A percentile compares a stretch with the other conserved stretches of the same genome.
Conservation (phyloP, 2,797 vertebrate species). For the Potorous gilbertii region DNA sequence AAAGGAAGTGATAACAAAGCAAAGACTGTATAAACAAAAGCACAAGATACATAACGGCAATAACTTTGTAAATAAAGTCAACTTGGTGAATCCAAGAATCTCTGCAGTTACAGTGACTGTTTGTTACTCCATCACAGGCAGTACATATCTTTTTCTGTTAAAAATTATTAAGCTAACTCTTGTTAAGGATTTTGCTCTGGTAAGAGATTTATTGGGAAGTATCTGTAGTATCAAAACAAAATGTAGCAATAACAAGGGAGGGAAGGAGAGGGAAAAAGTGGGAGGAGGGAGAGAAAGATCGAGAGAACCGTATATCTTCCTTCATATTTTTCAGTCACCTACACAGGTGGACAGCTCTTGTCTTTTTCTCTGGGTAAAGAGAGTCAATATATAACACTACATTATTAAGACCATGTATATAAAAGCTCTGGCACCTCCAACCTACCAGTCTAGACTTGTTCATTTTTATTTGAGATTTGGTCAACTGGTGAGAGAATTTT, state of each 20-base stretch:
- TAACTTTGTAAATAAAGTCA: not conserved
- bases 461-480: slow-evolving; percentile 10
- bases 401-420: not conserved
- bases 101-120: not conserved
- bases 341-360: no score
- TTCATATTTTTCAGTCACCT: not conserved
- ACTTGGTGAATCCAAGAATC: not conserved
- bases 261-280: not conserved
- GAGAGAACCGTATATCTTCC: not conserved
- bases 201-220: not conserved
- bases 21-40: not conserved
- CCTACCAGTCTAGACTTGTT: not conserved
- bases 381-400: slow-evolving; percentile 7
- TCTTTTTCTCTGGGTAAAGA: not conserved
- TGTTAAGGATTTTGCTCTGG: not conserved
- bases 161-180: not conserved
- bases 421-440: not conserved
- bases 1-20: not conserved
- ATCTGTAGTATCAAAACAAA: not conserved
- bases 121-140: not conserved
- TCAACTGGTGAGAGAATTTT: not conserved
- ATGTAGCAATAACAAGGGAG: not conserved
- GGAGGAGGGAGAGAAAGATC: not conserved
- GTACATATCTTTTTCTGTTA: not conserved
- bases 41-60: not conserved